Conservation (phyloP, 2,113 vertebrate genomes). For the Silurus asotus region DNA sequence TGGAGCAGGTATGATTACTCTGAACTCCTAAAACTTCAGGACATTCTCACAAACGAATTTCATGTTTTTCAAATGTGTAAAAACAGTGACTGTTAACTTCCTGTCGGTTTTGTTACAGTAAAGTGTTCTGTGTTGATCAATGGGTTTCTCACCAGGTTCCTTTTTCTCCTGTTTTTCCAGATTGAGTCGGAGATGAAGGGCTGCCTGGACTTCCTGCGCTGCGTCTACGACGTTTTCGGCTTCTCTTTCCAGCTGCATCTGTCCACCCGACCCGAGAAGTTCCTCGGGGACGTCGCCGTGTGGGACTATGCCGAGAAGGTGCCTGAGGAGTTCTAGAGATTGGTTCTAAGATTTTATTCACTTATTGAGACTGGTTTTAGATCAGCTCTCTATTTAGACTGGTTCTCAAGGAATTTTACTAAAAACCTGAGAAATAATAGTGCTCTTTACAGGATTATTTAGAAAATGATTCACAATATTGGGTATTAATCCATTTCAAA, state of each 20-base stretch:
- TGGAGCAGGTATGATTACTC: slow-evolving; percentile 82
- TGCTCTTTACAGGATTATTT: neutral
- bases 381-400: too few relatives aligned
- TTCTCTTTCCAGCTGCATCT: slow-evolving; percentile 92
- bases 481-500: neutral
- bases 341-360: too few relatives aligned
- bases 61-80: neutral
- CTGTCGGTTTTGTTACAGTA: neutral
- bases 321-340: neutral
- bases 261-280: slow-evolving; percentile 90
- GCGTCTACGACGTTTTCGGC: slow-evolving; percentile 86
- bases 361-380: too few relatives aligned
- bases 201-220: slow-evolving; percentile 88
- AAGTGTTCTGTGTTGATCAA: neutral
- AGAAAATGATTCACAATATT: too few relatives aligned
- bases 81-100: neutral
- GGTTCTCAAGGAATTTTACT: neutral
- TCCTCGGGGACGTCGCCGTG: slow-evolving; percentile 81
- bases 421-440: neutral
- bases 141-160: neutral
- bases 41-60: too few relatives aligned
- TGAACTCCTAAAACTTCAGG: neutral
- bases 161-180: slow-evolving; percentile 63
- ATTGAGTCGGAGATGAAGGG: slow-evolving; percentile 89
- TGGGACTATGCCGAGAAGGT: slow-evolving; percentile 95